Conservation (phyloP, 1,140 invertebrate species). For the Zaprionus capensis region DNA sequence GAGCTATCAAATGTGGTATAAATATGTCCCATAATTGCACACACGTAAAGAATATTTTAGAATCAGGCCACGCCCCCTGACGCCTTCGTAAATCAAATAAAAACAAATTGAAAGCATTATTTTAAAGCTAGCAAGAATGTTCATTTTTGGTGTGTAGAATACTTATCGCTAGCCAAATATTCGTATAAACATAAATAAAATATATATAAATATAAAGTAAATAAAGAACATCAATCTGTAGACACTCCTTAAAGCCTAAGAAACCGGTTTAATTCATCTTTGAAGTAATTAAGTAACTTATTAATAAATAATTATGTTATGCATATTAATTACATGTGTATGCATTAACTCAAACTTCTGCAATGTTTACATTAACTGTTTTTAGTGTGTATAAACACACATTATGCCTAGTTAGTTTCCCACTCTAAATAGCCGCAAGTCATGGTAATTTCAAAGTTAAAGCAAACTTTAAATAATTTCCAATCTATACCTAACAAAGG, state of each 20-base stretch:
- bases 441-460: not conserved
- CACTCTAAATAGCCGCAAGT: not conserved
- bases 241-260: too few species aligned
- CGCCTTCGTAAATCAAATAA: too few species aligned
- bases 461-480: not conserved
- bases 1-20: not conserved
- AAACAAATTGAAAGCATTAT: too few species aligned
- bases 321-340: not conserved
- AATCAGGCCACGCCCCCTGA: too few species aligned
- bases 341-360: not conserved
- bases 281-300: not conserved
- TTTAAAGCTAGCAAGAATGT: too few species aligned
- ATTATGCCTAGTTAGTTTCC: not conserved
- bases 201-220: too few species aligned
- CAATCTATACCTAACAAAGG: slow-evolving; percentile 36
- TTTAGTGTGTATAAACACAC: not conserved
- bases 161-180: too few species aligned
- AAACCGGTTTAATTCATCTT: too few species aligned
- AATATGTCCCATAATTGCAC: not conserved
- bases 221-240: too few species aligned
- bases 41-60: too few species aligned
- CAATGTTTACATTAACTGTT: not conserved
- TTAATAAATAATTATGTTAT: not conserved
- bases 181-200: too few species aligned
- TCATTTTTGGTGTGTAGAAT: too few species aligned